Evolutionary conservation across 2,888 invertebrate genomes (phyloP).

Genomic region (Epirrita christyi): DNA sequence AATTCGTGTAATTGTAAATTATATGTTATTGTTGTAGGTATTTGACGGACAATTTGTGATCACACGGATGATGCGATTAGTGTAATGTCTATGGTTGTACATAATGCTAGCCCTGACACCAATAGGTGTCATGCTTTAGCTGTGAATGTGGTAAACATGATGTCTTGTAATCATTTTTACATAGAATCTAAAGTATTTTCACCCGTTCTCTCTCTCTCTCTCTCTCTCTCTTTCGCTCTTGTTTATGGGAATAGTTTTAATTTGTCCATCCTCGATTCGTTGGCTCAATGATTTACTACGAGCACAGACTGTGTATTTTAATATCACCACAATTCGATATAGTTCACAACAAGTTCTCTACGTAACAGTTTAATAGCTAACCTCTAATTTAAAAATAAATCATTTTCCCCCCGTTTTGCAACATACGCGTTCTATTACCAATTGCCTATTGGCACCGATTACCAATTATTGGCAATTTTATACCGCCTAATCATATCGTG

Average conservation of each 20-base stretch:
- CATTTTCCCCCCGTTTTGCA: slow-evolving; percentile 43
- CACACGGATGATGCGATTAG: slow-evolving; percentile 16
- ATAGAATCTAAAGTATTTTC: too few species aligned
- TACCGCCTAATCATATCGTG: slow-evolving; percentile 48
- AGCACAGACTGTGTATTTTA: too few species aligned
- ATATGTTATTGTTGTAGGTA: slow-evolving; percentile 32
- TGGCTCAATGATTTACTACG: too few species aligned
- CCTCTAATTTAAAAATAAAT: slow-evolving; percentile 42
- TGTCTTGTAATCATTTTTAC: too few species aligned
- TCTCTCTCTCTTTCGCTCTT: too few species aligned
- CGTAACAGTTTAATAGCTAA: slow-evolving; percentile 17
- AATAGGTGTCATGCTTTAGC: neutral
- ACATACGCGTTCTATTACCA: slow-evolving; percentile 43
- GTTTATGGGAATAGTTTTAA: too few species aligned
- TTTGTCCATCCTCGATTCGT: too few species aligned
- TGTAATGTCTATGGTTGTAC: neutral
- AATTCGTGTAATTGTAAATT: slow-evolving; percentile 48
- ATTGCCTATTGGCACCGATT: slow-evolving; percentile 39
- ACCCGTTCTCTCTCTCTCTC: too few species aligned
- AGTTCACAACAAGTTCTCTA: slow-evolving; percentile 1
- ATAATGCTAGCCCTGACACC: slow-evolving; percentile 23
- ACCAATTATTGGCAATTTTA: slow-evolving; percentile 40
- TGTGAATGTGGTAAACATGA: too few species aligned
- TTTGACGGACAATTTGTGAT: slow-evolving; percentile 28
- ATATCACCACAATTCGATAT: neutral